Evolutionary conservation across 2,113 vertebrate species (phyloP), one percentile per base, ranked within the genome.

Genomic region (Neogobius melanostomus): DNA sequence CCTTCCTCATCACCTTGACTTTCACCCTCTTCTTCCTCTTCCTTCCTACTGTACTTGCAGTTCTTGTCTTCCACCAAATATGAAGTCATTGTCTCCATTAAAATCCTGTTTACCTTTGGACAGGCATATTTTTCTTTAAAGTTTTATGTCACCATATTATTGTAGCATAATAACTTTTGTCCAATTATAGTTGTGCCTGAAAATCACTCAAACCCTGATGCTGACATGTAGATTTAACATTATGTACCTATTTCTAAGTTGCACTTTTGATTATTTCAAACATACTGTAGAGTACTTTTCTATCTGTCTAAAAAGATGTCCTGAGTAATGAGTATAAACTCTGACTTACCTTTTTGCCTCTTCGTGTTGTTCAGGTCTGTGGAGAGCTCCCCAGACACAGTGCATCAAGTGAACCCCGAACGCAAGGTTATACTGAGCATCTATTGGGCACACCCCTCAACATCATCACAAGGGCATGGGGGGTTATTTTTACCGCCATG

Each of bases 341-440:
- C 51, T 67, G 48, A 79, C 70, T 47, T 69, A 67, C 84, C 76
- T 82, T 65, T 44, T 42, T 46, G 17, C 11, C 17, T 61, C 57
- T 73, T 57, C 28, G 17, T 68, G 14, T 6, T 74, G n/a, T 52
- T 57, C 64, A 9, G 67, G 77, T 49, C 63, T 73, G 43, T n/a
- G 53, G 47, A 42, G 65, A 56, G 47, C 52, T 62, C 21, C 5
- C 9, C 16, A 21, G 17, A 54, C 11, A 11, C 53, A 69, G 15
- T 86, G 72, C 80, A 82, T 90, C 74, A 52, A 63, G 49, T 80
- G 49, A 81, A 66, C 62, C 53, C 69, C 71, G 53, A 65, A 51
- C 52, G 63, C 16, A n/a, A 71, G 69, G 73, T 87, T 92, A 85
- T 87, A 89, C 79, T 56, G 77, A 89, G 88, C 91, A 93, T 91